Conservation (phyloP, 2,888 invertebrate genomes). For the Gibbula magus region DNA sequence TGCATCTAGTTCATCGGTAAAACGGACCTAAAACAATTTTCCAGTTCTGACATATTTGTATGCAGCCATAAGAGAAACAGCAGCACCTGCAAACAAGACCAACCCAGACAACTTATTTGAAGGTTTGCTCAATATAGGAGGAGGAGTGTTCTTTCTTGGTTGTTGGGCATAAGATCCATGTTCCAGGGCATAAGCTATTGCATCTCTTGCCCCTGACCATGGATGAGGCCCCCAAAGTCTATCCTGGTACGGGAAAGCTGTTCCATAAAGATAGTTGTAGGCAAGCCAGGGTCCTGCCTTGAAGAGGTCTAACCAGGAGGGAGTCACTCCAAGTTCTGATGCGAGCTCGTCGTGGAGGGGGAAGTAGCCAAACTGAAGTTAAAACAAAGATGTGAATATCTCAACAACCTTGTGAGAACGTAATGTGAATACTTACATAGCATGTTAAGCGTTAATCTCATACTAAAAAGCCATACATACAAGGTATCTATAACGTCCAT, state of each 20-base stretch:
- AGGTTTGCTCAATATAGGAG: no score
- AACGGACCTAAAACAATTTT: no score
- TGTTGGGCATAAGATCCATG: neutral
- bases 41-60: neutral
- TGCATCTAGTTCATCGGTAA: no score
- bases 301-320: slow-evolving; percentile 24
- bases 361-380: neutral
- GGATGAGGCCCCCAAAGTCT: slow-evolving; percentile 28
- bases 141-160: neutral
- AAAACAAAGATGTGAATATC: no score
- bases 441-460: no score
- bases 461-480: neutral
- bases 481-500: neutral
- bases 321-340: neutral
- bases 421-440: no score
- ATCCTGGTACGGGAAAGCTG: slow-evolving; percentile 10
- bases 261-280: slow-evolving; percentile 17
- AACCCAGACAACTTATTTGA: no score
- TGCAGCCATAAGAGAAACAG: no score
- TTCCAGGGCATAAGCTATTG: neutral
- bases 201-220: slow-evolving; percentile 9
- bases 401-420: no score
- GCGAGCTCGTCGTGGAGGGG: neutral
- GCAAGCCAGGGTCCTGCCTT: slow-evolving; percentile 16
- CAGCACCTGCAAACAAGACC: no score